Evolutionary conservation across 2,797 vertebrate genomes (phyloP), one percentile per base, ranked within the genome.

Genomic region (Enteromius treurensis): DNA sequence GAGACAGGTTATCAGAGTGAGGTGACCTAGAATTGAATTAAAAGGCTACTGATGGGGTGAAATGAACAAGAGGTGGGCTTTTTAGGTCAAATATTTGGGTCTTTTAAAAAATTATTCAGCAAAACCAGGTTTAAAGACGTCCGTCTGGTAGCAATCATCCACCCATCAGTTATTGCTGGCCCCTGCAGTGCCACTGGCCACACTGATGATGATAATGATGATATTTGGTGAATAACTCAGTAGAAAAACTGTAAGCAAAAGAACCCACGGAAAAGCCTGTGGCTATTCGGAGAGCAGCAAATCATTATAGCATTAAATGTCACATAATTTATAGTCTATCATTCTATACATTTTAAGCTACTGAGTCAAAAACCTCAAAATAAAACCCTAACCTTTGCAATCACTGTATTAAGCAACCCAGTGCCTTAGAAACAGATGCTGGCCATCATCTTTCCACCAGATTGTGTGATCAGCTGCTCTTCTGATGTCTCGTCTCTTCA

Each of bases 401-500:
- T 60, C 34, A 79, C 23, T 83, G 17, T 62, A 80, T 75, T 62
- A 87, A 71, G 68, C 58, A 79, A 77, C 40, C 29, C 53, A 79
- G n/a, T 34, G 53, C 40, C 45, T 32, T 29, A 45, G 23, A 71
- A 77, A 67, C 58, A 58, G 45, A 65, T 21, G 73, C 32, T 47
- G 29, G 19, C 26, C 51, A 64, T 53, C 69, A 62, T 42, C 70
- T 89, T 89, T 89, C 84, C 77, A 71, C 49, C 29, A 60, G 70
- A 32, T 68, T 88, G 89, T 86, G 88, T 67, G 84, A 84, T 88
- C 80, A 86, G 67, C 76, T 82, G 82, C 58, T 84, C 82, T 82
- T 53, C 67, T 83, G 86, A 87, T 83, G 82, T 67, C 55, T 70
- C 60, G 71, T 83, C 73, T 70, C 60, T 37, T 80, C 37, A 58